Evolutionary conservation across 2,113 vertebrate species (phyloP), one percentile per base, ranked within the genome.

Genomic region (Myiopsitta monachus): DNA sequence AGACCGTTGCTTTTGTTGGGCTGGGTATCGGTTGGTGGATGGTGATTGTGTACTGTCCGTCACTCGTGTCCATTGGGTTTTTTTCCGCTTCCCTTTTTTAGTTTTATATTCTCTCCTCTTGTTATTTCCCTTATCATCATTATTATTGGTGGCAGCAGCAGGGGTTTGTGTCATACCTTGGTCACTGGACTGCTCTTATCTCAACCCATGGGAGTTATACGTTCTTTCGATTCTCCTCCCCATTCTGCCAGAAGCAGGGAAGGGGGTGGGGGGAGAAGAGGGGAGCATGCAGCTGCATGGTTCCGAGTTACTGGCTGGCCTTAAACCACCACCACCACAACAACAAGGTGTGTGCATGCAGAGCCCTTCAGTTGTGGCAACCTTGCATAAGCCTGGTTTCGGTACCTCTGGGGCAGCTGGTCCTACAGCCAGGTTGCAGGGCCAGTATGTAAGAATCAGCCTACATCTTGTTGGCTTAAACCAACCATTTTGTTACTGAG

Each of bases 321-420:
- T n/a, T 59, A 14, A 59, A 59, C 57, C 33, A 15, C 13, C 9
- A 22, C 31, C 55, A 3, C 13, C 6, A n/a, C 33, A 33, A 22
- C 31, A 55, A 19, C 55, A 59, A 26, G 4, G 4, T 3, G 7
- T 14, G 22, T 15, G 14, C 21, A 23, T 36, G 28, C 11, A 46
- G 33, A 28, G 69, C 33, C 49, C 61, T 69, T 49, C 66, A 55
- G 3, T 4, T 36, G 43, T 9, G 36, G 64, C 61, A 64, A 8
- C 24, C 17, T 68, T 36, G 4, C 4, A 38, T 14, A 12, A 9
- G 12, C 27, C 11, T 19, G n/a, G n/a, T 18, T 14, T 8, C 15
- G 27, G 39, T 9, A 47, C 7, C 7, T 70, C 3, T 17, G 19
- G 43, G 24, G 21, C 1, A 1, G 4, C 38, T 9, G 3, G 22